Evolutionary conservation across 2,888 invertebrate genomes (phyloP).

Genomic region (Habrosyne pyritoides): DNA sequence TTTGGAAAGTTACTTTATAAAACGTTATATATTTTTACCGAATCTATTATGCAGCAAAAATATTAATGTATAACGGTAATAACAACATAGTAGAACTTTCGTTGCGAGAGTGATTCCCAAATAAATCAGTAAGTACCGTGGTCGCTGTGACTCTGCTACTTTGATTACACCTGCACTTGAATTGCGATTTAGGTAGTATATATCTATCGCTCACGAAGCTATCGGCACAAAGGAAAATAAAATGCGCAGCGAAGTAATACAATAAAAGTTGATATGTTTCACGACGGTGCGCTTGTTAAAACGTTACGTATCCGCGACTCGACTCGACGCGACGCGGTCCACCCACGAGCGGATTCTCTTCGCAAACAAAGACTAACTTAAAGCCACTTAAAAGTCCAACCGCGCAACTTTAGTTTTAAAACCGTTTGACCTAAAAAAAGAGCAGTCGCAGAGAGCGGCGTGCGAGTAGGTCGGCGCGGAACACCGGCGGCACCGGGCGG

Average conservation of each 20-base stretch:
- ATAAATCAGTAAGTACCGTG: too few relatives aligned
- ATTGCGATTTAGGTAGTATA: not conserved
- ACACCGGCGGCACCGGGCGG: slow-evolving; percentile 7
- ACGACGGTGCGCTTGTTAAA: slow-evolving; percentile 18
- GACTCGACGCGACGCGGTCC: slow-evolving; percentile 18
- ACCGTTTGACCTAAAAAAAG: slow-evolving; percentile 55
- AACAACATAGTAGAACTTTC: too few relatives aligned
- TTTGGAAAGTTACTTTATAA: too few relatives aligned
- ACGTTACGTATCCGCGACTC: slow-evolving; percentile 13
- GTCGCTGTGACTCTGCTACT: too few relatives aligned
- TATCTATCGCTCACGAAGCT: not conserved
- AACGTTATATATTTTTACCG: too few relatives aligned
- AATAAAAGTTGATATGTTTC: slow-evolving; percentile 23
- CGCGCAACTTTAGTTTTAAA: slow-evolving; percentile 52
- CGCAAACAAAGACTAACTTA: slow-evolving; percentile 49
- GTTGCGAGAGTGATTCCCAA: too few relatives aligned
- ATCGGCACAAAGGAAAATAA: not conserved
- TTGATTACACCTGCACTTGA: not conserved
- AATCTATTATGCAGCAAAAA: too few relatives aligned
- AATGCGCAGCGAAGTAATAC: slow-evolving; percentile 17
- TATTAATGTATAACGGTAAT: too few relatives aligned
- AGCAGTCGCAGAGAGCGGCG: slow-evolving; percentile 7
- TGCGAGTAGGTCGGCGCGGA: not conserved
- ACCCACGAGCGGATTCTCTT: slow-evolving; percentile 27
- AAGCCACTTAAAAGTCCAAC: slow-evolving; percentile 59